Conservation (phyloP, 2,113 vertebrate genomes). For the Festucalex cinctus region DNA sequence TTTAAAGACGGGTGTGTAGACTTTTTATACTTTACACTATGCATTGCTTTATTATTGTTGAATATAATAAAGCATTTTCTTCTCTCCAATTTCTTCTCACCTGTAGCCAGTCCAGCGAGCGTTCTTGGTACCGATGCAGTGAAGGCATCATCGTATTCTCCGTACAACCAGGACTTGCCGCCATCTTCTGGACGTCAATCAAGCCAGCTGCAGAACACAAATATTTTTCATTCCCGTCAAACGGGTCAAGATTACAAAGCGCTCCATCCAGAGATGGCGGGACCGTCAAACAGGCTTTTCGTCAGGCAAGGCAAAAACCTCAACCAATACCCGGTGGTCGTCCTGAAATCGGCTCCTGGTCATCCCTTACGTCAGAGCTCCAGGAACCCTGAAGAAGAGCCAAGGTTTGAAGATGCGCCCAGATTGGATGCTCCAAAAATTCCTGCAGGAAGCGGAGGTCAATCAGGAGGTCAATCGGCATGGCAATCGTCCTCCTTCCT, state of each 20-base stretch:
- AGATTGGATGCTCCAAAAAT: neutral
- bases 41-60: neutral
- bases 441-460: neutral
- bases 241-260: neutral
- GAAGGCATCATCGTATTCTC: neutral
- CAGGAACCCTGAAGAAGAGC: neutral
- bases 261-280: neutral
- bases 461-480: neutral
- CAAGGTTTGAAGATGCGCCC: neutral
- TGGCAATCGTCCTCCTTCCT: slow-evolving; percentile 2
- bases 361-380: slow-evolving; percentile 3
- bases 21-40: neutral
- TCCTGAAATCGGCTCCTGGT: slow-evolving; percentile 13
- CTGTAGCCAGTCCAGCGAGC: slow-evolving; percentile 12
- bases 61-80: neutral
- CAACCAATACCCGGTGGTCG: neutral
- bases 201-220: neutral
- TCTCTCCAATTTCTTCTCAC: neutral
- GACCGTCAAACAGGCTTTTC: slow-evolving; percentile 1
- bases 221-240: neutral
- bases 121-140: neutral
- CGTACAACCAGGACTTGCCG: neutral
- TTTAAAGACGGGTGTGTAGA: too few relatives aligned
- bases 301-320: slow-evolving; percentile 1
- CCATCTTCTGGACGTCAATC: slow-evolving; percentile 5